These are phyloP conservation scores for Acronicta alni DNA, from an alignment of 2,888 invertebrate species.

Conservation along the genomic window DNA sequence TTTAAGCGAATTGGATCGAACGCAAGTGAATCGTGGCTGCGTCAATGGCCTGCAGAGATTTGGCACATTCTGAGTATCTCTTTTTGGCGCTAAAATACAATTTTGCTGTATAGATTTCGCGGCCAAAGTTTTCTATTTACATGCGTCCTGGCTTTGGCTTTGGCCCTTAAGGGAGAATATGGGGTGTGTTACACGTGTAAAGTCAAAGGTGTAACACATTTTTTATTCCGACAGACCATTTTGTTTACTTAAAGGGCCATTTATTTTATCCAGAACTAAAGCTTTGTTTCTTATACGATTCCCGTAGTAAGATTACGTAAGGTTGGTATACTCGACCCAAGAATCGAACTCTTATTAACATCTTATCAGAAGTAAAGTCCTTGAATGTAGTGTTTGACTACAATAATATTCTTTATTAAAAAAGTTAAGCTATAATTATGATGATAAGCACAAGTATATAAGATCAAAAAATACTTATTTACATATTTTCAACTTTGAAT, in stretches of 20 bases:
- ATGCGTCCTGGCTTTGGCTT: conserved; percentile 5
- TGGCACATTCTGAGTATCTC: conserved; percentile 35
- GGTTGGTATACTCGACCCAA: no score
- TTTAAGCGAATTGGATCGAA: conserved; percentile 30
- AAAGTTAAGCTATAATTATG: no score
- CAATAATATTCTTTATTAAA: no score
- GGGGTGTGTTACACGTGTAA: no score
- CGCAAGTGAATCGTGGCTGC: conserved; percentile 10
- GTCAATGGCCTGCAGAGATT: conserved; percentile 31
- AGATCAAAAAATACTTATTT: conserved; percentile 23
- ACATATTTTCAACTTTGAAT: conserved; percentile 29
- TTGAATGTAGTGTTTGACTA: no score
- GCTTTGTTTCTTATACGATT: not conserved
- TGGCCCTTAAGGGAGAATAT: conserved; percentile 1
- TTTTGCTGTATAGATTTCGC: conserved; percentile 10
- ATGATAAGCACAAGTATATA: conserved; percentile 8
- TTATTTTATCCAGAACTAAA: not conserved
- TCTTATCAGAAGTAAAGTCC: no score
- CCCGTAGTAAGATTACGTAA: no score
- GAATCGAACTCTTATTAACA: no score
- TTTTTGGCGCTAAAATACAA: conserved; percentile 20
- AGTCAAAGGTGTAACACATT: no score
- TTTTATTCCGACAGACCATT: no score
- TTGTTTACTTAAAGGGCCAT: not conserved
- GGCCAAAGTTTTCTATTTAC: conserved; percentile 46